Percentiles rank a stretch among this genome's conserved stretches.
These are phyloP conservation scores for Augochlora pura DNA, from an alignment of 1,140 invertebrate species.

Conservation along the genomic window DNA sequence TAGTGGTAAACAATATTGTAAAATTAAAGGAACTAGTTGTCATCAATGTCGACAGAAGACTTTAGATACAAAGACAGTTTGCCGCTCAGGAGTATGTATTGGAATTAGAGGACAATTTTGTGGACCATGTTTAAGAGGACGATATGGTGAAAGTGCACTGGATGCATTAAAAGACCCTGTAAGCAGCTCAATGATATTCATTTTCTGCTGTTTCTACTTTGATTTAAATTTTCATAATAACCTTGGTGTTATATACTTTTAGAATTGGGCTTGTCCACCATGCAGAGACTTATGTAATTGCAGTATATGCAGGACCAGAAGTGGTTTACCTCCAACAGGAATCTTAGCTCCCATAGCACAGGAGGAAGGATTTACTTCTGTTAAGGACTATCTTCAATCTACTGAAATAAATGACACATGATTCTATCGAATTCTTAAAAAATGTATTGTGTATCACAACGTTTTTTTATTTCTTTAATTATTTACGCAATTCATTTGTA, in stretches of 20 bases:
- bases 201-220: not conserved
- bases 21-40: constrained; percentile 71
- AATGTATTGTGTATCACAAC: constrained; percentile 5
- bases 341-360: constrained; percentile 71
- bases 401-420: constrained; percentile 27
- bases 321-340: constrained; percentile 78
- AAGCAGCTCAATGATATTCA: constrained; percentile 34
- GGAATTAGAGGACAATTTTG: constrained; percentile 80
- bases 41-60: constrained; percentile 81
- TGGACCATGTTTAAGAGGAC: constrained; percentile 77
- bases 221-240: not conserved
- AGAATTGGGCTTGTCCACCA: constrained; percentile 79
- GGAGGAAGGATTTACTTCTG: constrained; percentile 70
- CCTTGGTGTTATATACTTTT: constrained; percentile 11
- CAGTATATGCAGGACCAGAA: constrained; percentile 77
- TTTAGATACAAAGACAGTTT: constrained; percentile 78
- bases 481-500: not conserved
- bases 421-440: not conserved
- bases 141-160: constrained; percentile 78
- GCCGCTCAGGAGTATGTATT: constrained; percentile 74
- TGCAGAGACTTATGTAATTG: constrained; percentile 79
- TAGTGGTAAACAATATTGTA: constrained; percentile 68
- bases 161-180: constrained; percentile 77
- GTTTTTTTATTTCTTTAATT: not conserved
- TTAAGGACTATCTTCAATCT: constrained; percentile 68